phyloP scores from a whole-genome alignment of 2,797 vertebrate species.

The Eurystomus glaucurus region DNA sequence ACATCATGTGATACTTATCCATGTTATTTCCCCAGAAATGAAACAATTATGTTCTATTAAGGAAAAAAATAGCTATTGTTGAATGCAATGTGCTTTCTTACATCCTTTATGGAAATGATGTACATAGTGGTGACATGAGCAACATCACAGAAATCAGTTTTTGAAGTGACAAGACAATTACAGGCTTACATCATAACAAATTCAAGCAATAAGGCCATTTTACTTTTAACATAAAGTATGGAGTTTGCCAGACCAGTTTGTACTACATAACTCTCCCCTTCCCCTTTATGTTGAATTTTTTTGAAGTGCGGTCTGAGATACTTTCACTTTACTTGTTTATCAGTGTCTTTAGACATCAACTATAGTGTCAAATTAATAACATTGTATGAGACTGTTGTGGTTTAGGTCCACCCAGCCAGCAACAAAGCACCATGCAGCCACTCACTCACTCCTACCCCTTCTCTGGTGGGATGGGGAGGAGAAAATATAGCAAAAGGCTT shows the following conservation, averaged over 20 bases:
- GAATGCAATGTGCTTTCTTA: neutral
- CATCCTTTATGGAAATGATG: neutral
- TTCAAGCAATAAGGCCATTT: neutral
- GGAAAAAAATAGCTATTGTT: neutral
- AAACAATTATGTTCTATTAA: neutral
- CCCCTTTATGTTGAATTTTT: neutral
- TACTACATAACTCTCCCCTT: neutral
- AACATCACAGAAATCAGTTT: neutral
- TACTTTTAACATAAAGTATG: neutral
- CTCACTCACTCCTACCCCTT: neutral
- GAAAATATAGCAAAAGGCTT: neutral
- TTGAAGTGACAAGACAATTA: neutral
- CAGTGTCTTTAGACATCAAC: neutral
- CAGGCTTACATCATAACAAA: neutral
- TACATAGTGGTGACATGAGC: neutral
- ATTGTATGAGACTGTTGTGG: neutral
- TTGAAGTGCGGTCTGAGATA: accelerated
- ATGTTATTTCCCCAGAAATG: neutral
- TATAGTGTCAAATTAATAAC: neutral
- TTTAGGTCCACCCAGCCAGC: neutral
- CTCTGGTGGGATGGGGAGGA: neutral
- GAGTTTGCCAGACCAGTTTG: neutral
- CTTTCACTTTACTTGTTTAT: neutral
- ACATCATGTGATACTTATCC: neutral
- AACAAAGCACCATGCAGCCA: neutral